These are phyloP conservation scores for Paramisgurnus dabryanus DNA, from an alignment of 2,113 vertebrate genomes.

Conservation along the genomic window DNA sequence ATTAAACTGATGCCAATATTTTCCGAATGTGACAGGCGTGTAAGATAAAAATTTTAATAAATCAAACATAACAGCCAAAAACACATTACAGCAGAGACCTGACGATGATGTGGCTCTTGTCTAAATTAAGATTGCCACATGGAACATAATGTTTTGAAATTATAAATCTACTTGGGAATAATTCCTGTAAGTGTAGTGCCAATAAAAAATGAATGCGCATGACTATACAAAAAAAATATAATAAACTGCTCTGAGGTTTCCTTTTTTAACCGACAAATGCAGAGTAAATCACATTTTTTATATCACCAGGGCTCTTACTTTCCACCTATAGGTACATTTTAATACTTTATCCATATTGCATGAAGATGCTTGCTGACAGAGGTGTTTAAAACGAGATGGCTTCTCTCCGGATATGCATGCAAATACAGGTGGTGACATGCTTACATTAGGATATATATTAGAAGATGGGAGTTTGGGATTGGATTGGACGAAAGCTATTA, in stretches of 20 bases:
- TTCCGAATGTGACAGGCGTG: conserved; percentile 12
- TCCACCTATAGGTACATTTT: background rate
- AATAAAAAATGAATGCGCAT: background rate
- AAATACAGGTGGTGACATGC: conserved; percentile 30
- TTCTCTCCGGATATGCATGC: conserved; percentile 3
- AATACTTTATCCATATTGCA: background rate
- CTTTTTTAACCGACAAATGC: background rate
- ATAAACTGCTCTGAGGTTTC: background rate
- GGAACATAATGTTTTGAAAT: background rate
- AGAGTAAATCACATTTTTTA: background rate
- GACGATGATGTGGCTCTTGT: background rate
- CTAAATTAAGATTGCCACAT: too few species aligned
- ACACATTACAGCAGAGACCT: background rate
- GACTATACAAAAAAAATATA: background rate
- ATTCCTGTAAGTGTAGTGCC: background rate
- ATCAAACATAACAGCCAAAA: conserved; percentile 21
- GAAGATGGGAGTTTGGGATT: conserved; percentile 17
- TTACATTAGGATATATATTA: conserved; percentile 12
- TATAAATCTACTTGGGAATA: background rate
- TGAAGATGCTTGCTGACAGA: background rate
- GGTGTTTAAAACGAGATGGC: background rate
- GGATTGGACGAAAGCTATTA: conserved; percentile 14
- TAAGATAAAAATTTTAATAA: background rate
- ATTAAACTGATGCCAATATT: conserved; percentile 1
- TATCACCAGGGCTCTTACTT: background rate